Base-by-base conservation (phyloP, 2,888 invertebrate genomes). In the Apotomis betuletana region DNA sequence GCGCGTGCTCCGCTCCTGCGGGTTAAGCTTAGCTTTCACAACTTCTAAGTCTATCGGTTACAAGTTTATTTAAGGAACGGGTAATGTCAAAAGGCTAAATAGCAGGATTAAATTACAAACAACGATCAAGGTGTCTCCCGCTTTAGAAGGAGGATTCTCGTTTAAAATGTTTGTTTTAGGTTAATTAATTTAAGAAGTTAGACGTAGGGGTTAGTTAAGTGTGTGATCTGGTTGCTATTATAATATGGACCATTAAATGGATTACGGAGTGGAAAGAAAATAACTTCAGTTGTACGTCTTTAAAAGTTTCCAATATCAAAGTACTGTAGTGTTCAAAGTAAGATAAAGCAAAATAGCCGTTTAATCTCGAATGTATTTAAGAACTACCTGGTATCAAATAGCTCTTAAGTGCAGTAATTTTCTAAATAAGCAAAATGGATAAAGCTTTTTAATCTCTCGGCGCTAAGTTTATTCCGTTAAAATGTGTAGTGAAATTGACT, bases 1-100 rank as follows among this genome's bases (percentile, higher is more conserved):
- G 82, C 81, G 82, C 85, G 82, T 84, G 83, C 82, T 80, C 81
- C 79, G 76, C 76, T 83, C 78, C 80, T 78, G 78, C 78, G 76
- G 81, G 81, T 80, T 82, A 80, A 85, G 83, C 85, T 85, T 77
- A 76, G 76, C 76, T 78, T 78, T 77, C 75, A 76, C 74, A 77
- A 74, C 74, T 75, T 76, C 62, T 59, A 36, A 72, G 49, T 68
- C 62, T 57, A 52, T 72, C 72, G 58, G 68, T 68, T 63, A 59
- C 57, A 68, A n/a, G 52, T 51, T 70, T 54, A 59, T n/a, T 64
- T 64, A 44, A 64, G 59, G 67, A 15, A 36, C 15, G 52, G 58
- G 5, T 55, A 41, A 52, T 63, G 58, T 51, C 49, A 67, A 58
- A 49, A 46, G 12, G 13, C 49, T 49, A 10, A 49, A 49, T 49